Evolutionary conservation across 2,113 vertebrate species (phyloP), one percentile per base, ranked within the genome.

Genomic region (Mesitornis unicolor): DNA sequence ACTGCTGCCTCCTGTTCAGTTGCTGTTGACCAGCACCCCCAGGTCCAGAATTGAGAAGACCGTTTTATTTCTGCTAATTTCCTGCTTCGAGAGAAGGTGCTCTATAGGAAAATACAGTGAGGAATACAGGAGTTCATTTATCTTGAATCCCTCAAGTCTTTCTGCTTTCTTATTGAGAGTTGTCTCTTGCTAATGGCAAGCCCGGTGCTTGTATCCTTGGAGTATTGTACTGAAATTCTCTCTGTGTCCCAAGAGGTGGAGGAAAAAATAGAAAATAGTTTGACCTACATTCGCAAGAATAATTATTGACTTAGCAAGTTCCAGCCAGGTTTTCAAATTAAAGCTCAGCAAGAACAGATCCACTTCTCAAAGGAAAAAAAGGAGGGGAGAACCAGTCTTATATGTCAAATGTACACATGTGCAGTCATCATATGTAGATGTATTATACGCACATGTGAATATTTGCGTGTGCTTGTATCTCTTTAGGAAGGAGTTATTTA

Each of bases 281-380:
- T 97, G 98, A 97, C 97, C 98, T 95, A 98, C 84, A 97, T 98
- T 97, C 85, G 40, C 80, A 65, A 89, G 95, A 94, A 98, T 96
- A 97, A 98, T 98, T 98, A 98, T 92, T 86, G 96, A 95, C 89
- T 95, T 97, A 94, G 95, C 73, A 56, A 94, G 91, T 93, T 91
- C 95, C 95, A 91, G 90, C 91, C 65, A 91, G 74, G 85, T 91
- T 97, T 95, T 92, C 91, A 76, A 91, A 95, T 97, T 97, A 95
- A 96, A 94, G 65, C 79, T 96, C 74, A 85, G 95, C 94, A 95
- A 97, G 95, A 94, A 50, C 82, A 89, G 70, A 85, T 51, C 83
- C 40, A 50, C 43, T 93, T 84, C 74, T 31, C 63, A 74, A 78
- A 45, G 42, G 11, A 28, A 47, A 26, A 45, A n/a, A 45, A 22